Conservation (phyloP, 2,113 vertebrate species). For the Aptenodytes patagonicus region DNA sequence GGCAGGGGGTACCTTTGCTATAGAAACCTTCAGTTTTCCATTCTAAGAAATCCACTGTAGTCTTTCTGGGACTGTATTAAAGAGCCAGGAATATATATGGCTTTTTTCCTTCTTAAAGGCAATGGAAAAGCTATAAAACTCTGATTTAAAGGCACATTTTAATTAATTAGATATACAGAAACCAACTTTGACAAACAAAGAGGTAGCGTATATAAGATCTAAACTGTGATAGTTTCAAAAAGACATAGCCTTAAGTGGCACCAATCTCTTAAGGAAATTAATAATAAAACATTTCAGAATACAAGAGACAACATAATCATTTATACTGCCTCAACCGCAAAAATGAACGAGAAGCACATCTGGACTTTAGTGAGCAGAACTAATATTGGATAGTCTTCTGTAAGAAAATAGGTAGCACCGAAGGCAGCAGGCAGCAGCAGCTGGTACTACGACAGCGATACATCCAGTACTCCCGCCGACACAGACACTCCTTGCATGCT, state of each 20-base stretch:
- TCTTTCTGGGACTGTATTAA: neutral
- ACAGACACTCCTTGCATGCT: neutral
- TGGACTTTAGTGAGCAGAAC: neutral
- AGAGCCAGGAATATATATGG: neutral
- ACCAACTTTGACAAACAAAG: neutral
- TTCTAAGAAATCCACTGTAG: neutral
- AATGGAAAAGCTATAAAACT: neutral
- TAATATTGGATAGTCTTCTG: neutral
- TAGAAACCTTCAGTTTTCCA: neutral
- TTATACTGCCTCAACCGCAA: neutral
- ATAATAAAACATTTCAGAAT: neutral
- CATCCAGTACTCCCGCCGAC: neutral
- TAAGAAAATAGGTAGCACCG: neutral
- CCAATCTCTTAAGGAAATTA: neutral
- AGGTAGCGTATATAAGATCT: neutral
- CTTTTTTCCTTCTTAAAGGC: neutral
- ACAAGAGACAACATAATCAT: neutral
- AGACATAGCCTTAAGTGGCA: neutral
- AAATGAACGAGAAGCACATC: fast-evolving
- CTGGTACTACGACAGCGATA: neutral
- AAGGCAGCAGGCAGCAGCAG: neutral
- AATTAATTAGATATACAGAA: constrained; percentile 4
- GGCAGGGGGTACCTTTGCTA: neutral
- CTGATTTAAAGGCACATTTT: constrained; percentile 38
- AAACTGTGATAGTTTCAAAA: neutral